Evolutionary conservation across 2,113 vertebrate species (phyloP), one percentile per base, ranked within the genome.

Genomic region (Callionymus lyra): DNA sequence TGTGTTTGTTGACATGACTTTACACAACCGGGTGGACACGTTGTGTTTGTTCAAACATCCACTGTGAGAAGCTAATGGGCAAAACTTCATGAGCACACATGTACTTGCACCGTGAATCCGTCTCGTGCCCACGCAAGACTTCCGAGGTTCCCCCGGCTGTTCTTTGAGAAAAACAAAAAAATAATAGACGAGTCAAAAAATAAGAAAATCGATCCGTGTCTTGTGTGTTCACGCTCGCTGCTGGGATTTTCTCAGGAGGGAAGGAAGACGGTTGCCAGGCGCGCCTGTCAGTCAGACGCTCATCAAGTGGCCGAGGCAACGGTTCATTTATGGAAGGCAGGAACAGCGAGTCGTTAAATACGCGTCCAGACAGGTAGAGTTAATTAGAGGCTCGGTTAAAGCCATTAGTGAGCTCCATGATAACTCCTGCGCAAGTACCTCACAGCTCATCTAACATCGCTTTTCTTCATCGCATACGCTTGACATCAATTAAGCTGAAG

Each of bases 171-270:
- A 80, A 77, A 74, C 53, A 70, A 77, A 79, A n/a, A 27, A 77
- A 80, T 74, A 76, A 82, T 68, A 76, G 72, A 69, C 57, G 55
- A 69, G 59, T 42, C n/a, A n/a, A n/a, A n/a, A n/a, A n/a, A n/a
- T n/a, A n/a, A 59, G 59, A 68, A 73, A 81, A 81, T 81, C 77
- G 69, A 81, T 82, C 72, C 44, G 46, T 62, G 72, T 74, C 74
- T 69, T 56, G 59, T 62, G 43, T 52, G 53, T 56, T 67, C 67
- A 48, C 73, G 38, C 63, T 64, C 63, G 47, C 41, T 38, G 67
- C 54, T 59, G 55, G 44, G 0, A 33, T 19, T 51, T 47, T 62
- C 55, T 64, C 41, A 37, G 56, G 63, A 57, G 53, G 43, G 50
- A 48, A 40, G 4, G 18, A n/a, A 76, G 54, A 59, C 61, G 54